Percentiles rank a stretch among this genome's conserved stretches.
Evolutionary conservation across 1,140 invertebrate genomes (phyloP).

Genomic region (Nixonia krombeini): DNA sequence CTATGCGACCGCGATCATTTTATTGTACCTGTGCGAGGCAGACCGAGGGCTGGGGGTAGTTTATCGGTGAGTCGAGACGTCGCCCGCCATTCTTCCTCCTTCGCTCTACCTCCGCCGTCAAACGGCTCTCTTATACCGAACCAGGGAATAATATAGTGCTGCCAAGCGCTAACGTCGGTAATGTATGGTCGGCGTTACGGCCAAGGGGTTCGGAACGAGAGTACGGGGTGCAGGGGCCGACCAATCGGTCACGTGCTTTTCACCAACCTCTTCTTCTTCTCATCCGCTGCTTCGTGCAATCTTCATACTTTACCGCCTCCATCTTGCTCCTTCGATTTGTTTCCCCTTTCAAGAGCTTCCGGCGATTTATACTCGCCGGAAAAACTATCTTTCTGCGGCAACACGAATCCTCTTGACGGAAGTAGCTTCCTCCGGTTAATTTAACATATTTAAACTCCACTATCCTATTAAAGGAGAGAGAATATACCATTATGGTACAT

Average conservation of each 20-base stretch:
- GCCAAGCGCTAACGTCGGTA: constrained; percentile 56
- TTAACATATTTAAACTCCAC: too few relatives aligned
- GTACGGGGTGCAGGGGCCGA: constrained; percentile 40
- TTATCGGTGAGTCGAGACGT: constrained; percentile 55
- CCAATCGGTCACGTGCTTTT: constrained; percentile 57
- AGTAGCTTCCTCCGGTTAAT: too few relatives aligned
- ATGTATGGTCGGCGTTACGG: constrained; percentile 56
- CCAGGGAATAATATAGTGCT: constrained; percentile 57
- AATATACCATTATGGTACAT: too few relatives aligned
- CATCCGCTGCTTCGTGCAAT: not conserved
- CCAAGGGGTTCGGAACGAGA: constrained; percentile 46
- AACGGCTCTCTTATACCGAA: constrained; percentile 22
- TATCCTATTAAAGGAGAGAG: too few relatives aligned
- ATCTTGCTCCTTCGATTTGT: not conserved
- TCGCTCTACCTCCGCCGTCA: constrained; percentile 8
- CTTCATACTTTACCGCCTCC: not conserved
- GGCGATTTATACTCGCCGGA: too few relatives aligned
- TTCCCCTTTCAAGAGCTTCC: not conserved
- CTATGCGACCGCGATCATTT: constrained; percentile 65
- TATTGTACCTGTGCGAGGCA: constrained; percentile 61
- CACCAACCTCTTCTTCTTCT: constrained; percentile 49
- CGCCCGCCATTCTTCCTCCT: constrained; percentile 18
- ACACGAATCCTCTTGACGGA: too few relatives aligned
- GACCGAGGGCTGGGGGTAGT: constrained; percentile 51
- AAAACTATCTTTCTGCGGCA: too few relatives aligned